Conservation (phyloP, 2,113 vertebrate genomes). For the Grammomys dolichurus region DNA sequence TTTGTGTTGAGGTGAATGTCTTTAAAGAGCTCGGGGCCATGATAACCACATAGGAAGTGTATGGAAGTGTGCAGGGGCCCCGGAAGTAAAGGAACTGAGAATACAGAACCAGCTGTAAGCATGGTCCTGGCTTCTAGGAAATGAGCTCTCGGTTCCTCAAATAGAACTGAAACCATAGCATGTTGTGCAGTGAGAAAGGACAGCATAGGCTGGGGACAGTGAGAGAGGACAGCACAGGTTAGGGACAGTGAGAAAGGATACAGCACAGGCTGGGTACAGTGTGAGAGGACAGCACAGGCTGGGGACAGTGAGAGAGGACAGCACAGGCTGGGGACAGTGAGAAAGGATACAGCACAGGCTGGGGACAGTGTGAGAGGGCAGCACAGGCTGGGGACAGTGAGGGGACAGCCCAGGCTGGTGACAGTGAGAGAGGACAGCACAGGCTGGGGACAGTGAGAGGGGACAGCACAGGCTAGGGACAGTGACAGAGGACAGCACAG, state of each 20-base stretch:
- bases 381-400: neutral
- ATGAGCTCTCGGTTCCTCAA: neutral
- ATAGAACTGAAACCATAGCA: constrained; percentile 14
- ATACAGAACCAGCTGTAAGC: neutral
- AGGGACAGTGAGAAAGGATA: neutral
- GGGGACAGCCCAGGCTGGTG: neutral
- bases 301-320: no score
- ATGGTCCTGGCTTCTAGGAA: neutral
- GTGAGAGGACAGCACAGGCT: neutral
- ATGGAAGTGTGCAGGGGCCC: constrained; percentile 3
- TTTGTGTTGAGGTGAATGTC: constrained; percentile 60
- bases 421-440: neutral
- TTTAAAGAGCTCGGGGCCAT: constrained; percentile 17
- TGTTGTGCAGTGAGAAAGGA: no score
- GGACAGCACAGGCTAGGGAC: neutral
- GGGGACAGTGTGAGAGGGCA: no score
- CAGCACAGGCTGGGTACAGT: neutral
- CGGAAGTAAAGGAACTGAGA: constrained; percentile 58
- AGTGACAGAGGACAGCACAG: neutral
- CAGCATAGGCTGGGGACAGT: neutral
- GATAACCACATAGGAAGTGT: neutral
- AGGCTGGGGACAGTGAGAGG: neutral
- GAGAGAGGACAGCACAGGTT: neutral
- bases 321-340: neutral
- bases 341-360: neutral